Percentiles rank a stretch among this genome's conserved stretches.
Conservation (phyloP, 30 jellyfish, hydroid and myxozoan species). For the Catostylus mosaicus region DNA sequence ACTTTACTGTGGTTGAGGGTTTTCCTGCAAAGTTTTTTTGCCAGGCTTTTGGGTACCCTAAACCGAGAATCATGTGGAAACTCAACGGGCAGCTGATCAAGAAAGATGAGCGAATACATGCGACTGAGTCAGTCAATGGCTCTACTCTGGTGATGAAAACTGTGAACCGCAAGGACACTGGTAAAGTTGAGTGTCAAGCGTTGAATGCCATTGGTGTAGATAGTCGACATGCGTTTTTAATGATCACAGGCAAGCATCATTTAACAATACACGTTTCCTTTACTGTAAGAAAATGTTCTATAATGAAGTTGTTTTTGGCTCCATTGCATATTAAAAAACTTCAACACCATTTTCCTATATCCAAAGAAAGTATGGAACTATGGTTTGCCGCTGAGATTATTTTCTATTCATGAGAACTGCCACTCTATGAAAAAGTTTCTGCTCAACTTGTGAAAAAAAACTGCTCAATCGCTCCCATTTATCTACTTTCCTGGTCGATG, state of each 20-base stretch:
- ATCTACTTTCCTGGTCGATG: too few relatives aligned
- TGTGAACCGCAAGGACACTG: background rate
- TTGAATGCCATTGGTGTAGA: background rate
- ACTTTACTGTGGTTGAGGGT: background rate
- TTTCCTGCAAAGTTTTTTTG: background rate
- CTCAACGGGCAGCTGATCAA: background rate
- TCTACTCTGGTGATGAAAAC: background rate
- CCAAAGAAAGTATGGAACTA: too few relatives aligned
- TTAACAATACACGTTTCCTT: too few relatives aligned
- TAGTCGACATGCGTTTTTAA: background rate
- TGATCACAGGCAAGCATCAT: background rate
- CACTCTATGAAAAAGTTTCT: too few relatives aligned
- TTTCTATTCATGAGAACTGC: too few relatives aligned
- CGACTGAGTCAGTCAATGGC: background rate
- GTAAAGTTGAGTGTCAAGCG: background rate
- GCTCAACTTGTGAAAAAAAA: too few relatives aligned
- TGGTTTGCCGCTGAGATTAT: too few relatives aligned
- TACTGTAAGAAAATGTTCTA: too few relatives aligned
- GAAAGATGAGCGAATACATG: background rate
- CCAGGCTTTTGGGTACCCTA: background rate
- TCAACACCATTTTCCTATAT: too few relatives aligned
- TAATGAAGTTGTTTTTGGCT: too few relatives aligned
- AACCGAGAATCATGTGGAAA: background rate
- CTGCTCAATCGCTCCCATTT: too few relatives aligned
- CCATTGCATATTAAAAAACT: too few relatives aligned